Base-by-base conservation (phyloP, 2,797 vertebrate genomes). In the Sylvia borin region DNA sequence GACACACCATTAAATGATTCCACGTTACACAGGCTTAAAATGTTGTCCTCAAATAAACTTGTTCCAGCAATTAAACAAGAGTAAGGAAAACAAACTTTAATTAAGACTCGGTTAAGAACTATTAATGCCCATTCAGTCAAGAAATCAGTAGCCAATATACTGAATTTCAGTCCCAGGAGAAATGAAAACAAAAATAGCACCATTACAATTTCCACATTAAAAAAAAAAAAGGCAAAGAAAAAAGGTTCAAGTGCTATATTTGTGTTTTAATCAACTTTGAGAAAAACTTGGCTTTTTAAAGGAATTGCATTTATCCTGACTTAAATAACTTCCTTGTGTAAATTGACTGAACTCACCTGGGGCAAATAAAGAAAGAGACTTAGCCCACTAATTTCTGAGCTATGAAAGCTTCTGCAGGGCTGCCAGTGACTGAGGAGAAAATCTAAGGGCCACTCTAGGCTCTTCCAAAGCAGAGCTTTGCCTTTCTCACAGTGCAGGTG, bases 21-120 rank as follows among this genome's bases (percentile, higher is more conserved):
- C 53, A 89, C 22, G 12, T 93, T 95, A 91, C 62, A 83, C 87
- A 92, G 80, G 75, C 96, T 95, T 96, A 93, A 97, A 97, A 77
- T 51, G 40, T 45, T 95, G 89, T 87, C 67, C 88, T 96, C 94
- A 77, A 93, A 97, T 77, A 93, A 96, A 93, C 85, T 92, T 96
- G 43, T 32, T 92, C 81, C 91, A 95, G 92, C 91, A 68, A 80
- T 73, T 92, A 89, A 97, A 93, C 50, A 92, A 95, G 50, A 85
- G 42, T 31, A 92, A 89, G 70, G 24, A 85, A 81, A 91, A 90
- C 19, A 34, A 88, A 51, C 29, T 91, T 93, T 72, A 96, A 97
- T 85, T 88, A 85, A 88, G 74, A 80, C 62, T 91, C 47, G 51
- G 80, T 92, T 95, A 93, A 97, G 79, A 96, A 97, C 95, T 32